Conservation (phyloP, 1,140 invertebrate species). For the Atta texana region DNA sequence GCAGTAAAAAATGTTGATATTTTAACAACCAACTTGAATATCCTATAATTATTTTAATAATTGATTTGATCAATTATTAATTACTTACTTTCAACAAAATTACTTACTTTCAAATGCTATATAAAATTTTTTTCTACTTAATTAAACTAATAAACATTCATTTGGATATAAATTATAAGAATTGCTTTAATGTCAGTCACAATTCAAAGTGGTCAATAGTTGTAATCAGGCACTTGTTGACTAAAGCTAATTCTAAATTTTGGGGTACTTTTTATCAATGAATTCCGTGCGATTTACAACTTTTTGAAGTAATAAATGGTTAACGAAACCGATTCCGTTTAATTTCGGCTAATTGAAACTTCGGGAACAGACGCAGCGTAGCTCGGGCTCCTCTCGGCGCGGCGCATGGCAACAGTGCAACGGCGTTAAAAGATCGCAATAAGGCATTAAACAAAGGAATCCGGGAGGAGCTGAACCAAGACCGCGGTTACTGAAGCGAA, state of each 20-base stretch:
- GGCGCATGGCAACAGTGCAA: constrained; percentile 76
- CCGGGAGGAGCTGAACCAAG: constrained; percentile 79
- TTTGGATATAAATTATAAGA: background rate
- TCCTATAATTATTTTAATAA: no score
- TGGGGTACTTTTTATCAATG: constrained; percentile 4
- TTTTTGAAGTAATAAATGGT: constrained; percentile 36
- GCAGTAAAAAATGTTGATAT: no score
- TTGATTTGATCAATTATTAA: no score
- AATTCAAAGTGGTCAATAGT: background rate
- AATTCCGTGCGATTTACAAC: constrained; percentile 8
- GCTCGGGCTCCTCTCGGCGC: constrained; percentile 29
- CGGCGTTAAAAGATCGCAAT: constrained; percentile 82
- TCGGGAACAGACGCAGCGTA: constrained; percentile 17
- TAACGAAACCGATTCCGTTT: constrained; percentile 45
- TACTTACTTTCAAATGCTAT: no score
- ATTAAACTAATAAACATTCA: background rate
- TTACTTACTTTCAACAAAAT: no score
- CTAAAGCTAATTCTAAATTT: background rate
- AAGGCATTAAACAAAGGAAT: constrained; percentile 85
- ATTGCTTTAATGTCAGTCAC: background rate
- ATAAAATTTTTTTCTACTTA: background rate
- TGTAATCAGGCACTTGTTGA: background rate
- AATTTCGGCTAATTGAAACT: constrained; percentile 54
- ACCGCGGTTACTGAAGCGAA: constrained; percentile 81
- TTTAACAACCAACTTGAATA: no score